Evolutionary conservation across 2,888 invertebrate genomes (phyloP).

Genomic region (Helicoverpa assulta): DNA sequence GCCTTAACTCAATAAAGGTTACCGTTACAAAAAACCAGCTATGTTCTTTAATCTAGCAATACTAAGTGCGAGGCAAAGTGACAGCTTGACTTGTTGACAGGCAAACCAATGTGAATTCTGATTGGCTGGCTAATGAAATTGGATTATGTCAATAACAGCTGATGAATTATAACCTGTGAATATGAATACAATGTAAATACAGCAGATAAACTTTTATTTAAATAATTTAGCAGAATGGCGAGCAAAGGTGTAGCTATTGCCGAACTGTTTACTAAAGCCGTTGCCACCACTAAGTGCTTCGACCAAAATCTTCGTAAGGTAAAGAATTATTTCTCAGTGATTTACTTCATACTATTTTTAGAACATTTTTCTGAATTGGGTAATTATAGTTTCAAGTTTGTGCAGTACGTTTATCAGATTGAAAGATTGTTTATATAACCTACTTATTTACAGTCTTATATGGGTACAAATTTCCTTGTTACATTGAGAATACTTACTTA

Average conservation of each 20-base stretch:
- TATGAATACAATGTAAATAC: slow-evolving; percentile 40
- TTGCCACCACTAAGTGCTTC: slow-evolving; percentile 83
- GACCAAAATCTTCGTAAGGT: slow-evolving; percentile 85
- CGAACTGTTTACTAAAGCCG: slow-evolving; percentile 82
- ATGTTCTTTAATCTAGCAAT: neutral
- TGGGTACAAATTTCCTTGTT: neutral
- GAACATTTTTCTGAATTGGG: slow-evolving; percentile 8
- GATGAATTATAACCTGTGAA: slow-evolving; percentile 2
- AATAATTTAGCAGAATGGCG: slow-evolving; percentile 67
- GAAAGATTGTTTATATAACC: slow-evolving; percentile 21
- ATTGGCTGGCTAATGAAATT: neutral
- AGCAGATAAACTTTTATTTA: neutral
- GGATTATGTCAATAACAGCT: slow-evolving; percentile 22
- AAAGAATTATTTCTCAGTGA: slow-evolving; percentile 35
- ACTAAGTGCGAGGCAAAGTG: neutral
- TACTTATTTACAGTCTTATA: neutral
- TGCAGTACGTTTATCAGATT: neutral
- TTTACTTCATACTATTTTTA: slow-evolving; percentile 15
- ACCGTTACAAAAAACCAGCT: neutral
- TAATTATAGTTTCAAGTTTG: neutral
- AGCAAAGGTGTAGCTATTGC: slow-evolving; percentile 80
- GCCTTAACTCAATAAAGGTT: neutral
- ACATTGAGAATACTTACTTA: neutral
- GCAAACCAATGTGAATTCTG: neutral
- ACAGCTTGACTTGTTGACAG: slow-evolving; percentile 1